Conservation (phyloP, 2,797 vertebrate species). For the Harpagifer antarcticus region DNA sequence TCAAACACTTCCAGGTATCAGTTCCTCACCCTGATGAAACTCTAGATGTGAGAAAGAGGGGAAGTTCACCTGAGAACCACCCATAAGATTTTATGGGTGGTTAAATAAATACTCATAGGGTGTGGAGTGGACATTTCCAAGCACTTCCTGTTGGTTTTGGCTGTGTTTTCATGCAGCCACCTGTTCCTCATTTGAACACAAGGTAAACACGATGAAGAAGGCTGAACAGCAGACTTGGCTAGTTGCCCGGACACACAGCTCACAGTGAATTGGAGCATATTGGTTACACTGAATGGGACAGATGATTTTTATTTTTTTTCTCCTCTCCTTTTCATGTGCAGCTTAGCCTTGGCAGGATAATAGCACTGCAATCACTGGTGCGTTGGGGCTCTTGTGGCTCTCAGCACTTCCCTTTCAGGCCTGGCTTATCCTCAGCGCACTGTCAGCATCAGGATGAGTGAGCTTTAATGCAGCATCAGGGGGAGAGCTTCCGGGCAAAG, state of each 20-base stretch:
- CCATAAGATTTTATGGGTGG: background rate
- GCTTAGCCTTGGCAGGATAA: conserved; percentile 70
- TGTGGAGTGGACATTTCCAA: conserved; percentile 6
- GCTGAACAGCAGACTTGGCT: conserved; percentile 37
- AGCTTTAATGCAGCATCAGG: conserved; percentile 68
- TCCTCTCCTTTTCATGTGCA: conserved; percentile 67
- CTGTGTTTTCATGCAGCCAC: conserved; percentile 11
- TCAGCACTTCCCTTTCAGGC: conserved; percentile 86
- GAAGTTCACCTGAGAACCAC: conserved; percentile 19
- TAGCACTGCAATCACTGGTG: conserved; percentile 57
- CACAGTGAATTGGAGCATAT: conserved; percentile 54
- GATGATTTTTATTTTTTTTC: conserved; percentile 58
- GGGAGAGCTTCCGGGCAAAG: conserved; percentile 59
- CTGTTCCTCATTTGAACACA: conserved; percentile 21
- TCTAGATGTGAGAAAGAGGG: conserved; percentile 26
- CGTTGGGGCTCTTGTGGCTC: conserved; percentile 67
- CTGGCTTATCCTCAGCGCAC: conserved; percentile 78
- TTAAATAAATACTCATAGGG: background rate
- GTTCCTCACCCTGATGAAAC: conserved; percentile 13
- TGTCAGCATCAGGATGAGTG: conserved; percentile 80
- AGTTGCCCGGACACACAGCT: conserved; percentile 26
- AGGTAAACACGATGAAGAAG: conserved; percentile 29
- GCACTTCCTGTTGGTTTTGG: background rate
- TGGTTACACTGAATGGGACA: conserved; percentile 49
- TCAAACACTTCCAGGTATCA: conserved; percentile 9